Evolutionary conservation across 2,113 vertebrate genomes (phyloP).

Genomic region (Myxocyprinus asiaticus): DNA sequence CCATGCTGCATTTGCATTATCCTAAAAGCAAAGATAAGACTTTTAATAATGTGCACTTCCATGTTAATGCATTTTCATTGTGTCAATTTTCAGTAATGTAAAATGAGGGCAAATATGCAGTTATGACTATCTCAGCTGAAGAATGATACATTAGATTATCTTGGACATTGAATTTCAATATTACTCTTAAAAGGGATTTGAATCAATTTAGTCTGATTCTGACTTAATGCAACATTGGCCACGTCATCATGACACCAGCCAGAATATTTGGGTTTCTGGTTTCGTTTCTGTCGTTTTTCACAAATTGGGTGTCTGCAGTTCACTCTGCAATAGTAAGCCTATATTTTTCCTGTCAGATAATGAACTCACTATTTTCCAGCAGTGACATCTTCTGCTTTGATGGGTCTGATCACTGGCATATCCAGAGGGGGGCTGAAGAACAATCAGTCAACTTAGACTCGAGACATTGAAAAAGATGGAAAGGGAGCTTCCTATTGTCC

Average conservation of each 20-base stretch:
- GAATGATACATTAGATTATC: no score
- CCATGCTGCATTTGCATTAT: background rate
- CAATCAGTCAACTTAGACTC: no score
- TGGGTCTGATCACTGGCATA: background rate
- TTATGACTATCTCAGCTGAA: background rate
- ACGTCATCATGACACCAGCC: background rate
- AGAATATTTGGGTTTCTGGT: background rate
- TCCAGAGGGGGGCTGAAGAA: background rate
- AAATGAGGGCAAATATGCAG: background rate
- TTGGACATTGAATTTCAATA: background rate
- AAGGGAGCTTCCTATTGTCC: background rate
- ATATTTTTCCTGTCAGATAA: background rate
- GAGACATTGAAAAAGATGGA: background rate
- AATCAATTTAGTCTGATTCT: background rate
- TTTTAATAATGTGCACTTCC: background rate
- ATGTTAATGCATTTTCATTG: background rate
- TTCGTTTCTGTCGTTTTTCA: background rate
- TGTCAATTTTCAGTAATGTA: background rate
- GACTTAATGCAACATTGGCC: background rate
- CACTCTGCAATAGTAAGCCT: background rate
- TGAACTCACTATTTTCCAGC: background rate
- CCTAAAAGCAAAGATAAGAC: background rate
- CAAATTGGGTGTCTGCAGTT: background rate
- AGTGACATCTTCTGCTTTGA: background rate
- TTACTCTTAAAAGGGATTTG: background rate